These are phyloP conservation scores for Mugil cephalus DNA, from an alignment of 2,113 vertebrate genomes.

Conservation along the genomic window DNA sequence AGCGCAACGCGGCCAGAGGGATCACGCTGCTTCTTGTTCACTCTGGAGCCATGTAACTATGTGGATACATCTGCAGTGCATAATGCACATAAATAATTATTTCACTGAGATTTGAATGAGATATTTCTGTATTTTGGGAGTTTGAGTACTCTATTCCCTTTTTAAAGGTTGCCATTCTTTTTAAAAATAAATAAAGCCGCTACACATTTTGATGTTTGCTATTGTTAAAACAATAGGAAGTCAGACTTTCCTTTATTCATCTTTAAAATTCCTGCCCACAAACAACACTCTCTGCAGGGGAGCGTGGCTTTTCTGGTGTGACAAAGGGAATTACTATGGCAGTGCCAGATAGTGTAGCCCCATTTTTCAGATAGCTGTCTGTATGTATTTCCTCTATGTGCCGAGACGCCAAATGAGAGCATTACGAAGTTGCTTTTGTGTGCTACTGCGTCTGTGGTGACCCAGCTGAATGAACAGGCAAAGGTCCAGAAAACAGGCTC, in stretches of 20 bases:
- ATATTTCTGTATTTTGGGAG: neutral
- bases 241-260: conserved; percentile 33
- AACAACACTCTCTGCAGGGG: conserved; percentile 53
- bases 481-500: conserved; percentile 67
- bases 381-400: conserved; percentile 65
- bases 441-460: conserved; percentile 66
- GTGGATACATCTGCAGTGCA: neutral
- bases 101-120: conserved; percentile 5
- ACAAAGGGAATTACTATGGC: conserved; percentile 64
- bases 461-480: conserved; percentile 76
- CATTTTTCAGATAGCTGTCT: conserved; percentile 71
- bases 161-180: conserved; percentile 35
- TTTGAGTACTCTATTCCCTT: conserved; percentile 2
- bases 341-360: conserved; percentile 51
- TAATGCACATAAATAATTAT: neutral
- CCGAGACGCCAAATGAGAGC: conserved; percentile 71
- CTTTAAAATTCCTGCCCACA: conserved; percentile 53
- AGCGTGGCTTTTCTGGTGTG: conserved; percentile 35
- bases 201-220: neutral
- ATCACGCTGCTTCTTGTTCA: neutral
- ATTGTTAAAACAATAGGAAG: conserved; percentile 33
- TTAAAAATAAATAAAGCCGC: conserved; percentile 35
- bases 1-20: neutral
- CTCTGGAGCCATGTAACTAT: neutral
- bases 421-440: conserved; percentile 73